Base-by-base conservation (phyloP, 1,140 invertebrate species). In the Ooceraea biroi region DNA sequence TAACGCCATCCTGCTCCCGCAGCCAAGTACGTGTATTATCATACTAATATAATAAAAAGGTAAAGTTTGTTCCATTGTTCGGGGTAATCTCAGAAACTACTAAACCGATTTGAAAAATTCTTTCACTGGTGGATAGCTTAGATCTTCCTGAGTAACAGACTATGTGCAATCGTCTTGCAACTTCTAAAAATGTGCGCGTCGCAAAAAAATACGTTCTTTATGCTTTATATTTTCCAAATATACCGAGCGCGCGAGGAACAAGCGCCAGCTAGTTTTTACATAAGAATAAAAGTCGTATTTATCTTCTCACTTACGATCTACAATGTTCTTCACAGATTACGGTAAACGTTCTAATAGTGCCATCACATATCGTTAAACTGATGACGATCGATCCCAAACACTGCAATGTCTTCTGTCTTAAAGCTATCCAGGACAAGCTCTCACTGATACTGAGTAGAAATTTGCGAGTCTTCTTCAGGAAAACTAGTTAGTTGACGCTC, bases 391-490 rank as follows among this genome's bases (percentile, higher is more conserved):
- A 88, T 85, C 68, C 83, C 50, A 89, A 88, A 60, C 85, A 85
- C 1, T 92, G 91, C 78, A 92, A 91, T 5, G 80, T 93, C 25
- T 83, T 88, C 2, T 93, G 92, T 60, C 90, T 90, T 7, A 91
- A 91, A 89, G 91, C 91, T 3, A 78, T 92, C 65, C 92, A 93
- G 41, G 91, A 93, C 57, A 92, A 92, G 89, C 76, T 92, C 52
- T 82, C 90, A 8, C 41, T 91, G 68, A 36, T 92, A 41, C 65
- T 93, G 8, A 92, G 88, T 50, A 85, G 77, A 77, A 93, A 93
- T 83, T 84, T 93, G 52, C 82, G 85, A 73, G 87, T 72, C 12
- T 65, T 92, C 44, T 69, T 93, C 3, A 87, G 73, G 57, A 91
- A 90, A 60, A 84, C 90, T 10, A 91, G 92, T 93, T 85, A 92